phyloP scores from a whole-genome alignment of 2,113 vertebrate genomes.

The Xenus cinereus region DNA sequence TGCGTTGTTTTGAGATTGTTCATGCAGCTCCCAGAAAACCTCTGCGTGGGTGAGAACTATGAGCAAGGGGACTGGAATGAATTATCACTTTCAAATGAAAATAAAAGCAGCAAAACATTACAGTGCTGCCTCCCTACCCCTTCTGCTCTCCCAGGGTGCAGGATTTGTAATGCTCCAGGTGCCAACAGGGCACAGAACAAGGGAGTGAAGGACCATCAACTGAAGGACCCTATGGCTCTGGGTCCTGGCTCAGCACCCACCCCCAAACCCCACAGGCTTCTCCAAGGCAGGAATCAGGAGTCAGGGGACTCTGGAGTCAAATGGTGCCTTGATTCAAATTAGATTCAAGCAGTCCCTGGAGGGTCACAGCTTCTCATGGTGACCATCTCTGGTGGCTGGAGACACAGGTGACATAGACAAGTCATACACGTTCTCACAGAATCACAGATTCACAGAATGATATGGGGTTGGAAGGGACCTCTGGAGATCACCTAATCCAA shows the following conservation, averaged over 20 bases:
- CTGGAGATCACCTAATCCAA: too few relatives aligned
- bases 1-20: neutral
- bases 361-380: neutral
- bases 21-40: neutral
- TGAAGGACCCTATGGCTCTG: too few relatives aligned
- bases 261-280: neutral
- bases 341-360: neutral
- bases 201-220: neutral
- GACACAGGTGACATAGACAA: neutral
- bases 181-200: neutral
- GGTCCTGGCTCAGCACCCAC: neutral
- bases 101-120: neutral
- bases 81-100: neutral
- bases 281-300: neutral
- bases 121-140: neutral
- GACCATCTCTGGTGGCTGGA: neutral
- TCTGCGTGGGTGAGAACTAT: neutral
- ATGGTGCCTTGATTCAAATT: neutral
- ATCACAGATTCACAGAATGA: too few relatives aligned
- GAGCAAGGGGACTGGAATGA: conserved; percentile 31
- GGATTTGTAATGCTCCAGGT: neutral
- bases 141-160: neutral
- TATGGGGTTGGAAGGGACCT: too few relatives aligned
- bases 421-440: too few relatives aligned
- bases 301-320: neutral